A percentile compares a stretch with the other conserved stretches of the same genome.
These are phyloP conservation scores for Peromyscus polionotus DNA, from an alignment of 2,113 vertebrate species.

Conservation along the genomic window DNA sequence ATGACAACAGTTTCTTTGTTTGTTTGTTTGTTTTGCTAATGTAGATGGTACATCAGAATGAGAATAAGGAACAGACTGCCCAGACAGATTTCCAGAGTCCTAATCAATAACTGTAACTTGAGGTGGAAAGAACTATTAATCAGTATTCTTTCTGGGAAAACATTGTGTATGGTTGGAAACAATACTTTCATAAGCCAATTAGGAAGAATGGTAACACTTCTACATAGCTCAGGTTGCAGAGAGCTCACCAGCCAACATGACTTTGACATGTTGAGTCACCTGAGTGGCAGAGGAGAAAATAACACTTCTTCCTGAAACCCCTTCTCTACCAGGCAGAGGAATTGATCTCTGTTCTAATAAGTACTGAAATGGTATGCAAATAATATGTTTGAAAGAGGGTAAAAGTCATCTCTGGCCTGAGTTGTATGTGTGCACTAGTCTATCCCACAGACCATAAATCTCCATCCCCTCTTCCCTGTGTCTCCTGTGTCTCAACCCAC, in stretches of 20 bases:
- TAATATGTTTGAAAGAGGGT: not conserved
- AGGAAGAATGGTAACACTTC: conserved; percentile 32
- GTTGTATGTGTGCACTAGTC: not conserved
- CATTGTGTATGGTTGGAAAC: conserved; percentile 25
- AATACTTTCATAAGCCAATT: conserved; percentile 41
- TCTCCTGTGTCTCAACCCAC: not conserved
- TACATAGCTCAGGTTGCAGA: not conserved
- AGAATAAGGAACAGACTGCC: not conserved
- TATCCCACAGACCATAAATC: not conserved
- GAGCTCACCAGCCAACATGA: not conserved
- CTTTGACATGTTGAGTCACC: not conserved
- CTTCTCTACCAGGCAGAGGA: not conserved
- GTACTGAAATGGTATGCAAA: not conserved
- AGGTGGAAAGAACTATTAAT: conserved; percentile 63
- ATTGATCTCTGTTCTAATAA: not conserved
- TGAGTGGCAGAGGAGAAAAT: not conserved
- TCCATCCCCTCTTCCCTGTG: not conserved
- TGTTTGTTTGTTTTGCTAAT: not conserved
- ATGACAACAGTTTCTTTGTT: not conserved
- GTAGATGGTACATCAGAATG: conserved; percentile 5
- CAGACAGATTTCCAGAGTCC: conserved; percentile 60
- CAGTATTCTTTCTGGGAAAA: conserved; percentile 54
- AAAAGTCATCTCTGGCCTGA: not conserved
- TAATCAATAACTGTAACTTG: conserved; percentile 56
- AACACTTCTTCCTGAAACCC: not conserved